These are phyloP conservation scores for Scomber scombrus DNA, from an alignment of 2,113 vertebrate species.

Conservation along the genomic window DNA sequence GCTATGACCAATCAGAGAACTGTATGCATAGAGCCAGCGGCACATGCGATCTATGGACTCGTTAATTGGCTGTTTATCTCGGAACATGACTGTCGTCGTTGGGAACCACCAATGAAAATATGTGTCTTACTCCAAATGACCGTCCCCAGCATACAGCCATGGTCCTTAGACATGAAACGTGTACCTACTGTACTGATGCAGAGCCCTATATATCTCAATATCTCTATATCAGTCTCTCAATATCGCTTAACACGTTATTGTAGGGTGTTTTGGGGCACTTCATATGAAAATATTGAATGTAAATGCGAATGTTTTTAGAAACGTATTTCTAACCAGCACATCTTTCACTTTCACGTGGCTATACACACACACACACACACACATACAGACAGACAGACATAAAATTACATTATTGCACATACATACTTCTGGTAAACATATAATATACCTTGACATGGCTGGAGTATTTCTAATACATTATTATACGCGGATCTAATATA, in stretches of 20 bases:
- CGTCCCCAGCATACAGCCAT: neutral
- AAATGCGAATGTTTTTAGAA: neutral
- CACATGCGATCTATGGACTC: slow-evolving; percentile 36
- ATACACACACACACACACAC: no score
- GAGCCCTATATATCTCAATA: no score
- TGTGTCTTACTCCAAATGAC: neutral
- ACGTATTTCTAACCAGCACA: neutral
- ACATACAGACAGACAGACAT: no score
- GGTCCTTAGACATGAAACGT: neutral
- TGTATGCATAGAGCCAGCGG: neutral
- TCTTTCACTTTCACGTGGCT: no score
- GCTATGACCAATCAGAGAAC: slow-evolving; percentile 60
- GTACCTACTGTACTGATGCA: no score
- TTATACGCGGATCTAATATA: no score
- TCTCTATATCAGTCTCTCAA: no score
- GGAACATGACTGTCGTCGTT: slow-evolving; percentile 71
- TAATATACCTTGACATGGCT: no score
- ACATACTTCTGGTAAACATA: no score
- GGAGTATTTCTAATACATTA: no score
- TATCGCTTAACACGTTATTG: neutral
- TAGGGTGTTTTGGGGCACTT: neutral
- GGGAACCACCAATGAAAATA: slow-evolving; percentile 31
- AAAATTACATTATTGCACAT: no score
- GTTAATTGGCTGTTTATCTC: slow-evolving; percentile 75
- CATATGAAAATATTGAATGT: neutral